These are phyloP conservation scores for Trididemnum miniatum DNA, from an alignment of 23 tunicate genomes.

Conservation along the genomic window DNA sequence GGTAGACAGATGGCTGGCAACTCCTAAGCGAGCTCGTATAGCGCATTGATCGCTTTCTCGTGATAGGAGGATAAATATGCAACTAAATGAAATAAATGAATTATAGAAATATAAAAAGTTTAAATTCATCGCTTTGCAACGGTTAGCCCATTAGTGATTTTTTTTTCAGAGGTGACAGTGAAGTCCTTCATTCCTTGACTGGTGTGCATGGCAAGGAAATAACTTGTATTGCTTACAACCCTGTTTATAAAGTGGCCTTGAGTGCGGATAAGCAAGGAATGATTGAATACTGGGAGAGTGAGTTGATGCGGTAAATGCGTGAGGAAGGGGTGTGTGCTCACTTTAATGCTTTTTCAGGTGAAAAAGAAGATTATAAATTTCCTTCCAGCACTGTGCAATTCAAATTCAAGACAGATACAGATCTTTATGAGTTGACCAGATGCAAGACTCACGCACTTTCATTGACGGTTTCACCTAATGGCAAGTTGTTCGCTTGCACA, in stretches of 20 bases:
- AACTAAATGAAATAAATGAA: too few species aligned
- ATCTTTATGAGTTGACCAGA: conserved; percentile 79
- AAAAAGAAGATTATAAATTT: conserved; percentile 62
- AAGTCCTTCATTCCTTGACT: conserved; percentile 37
- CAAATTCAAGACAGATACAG: conserved; percentile 88
- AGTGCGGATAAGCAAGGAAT: conserved; percentile 87
- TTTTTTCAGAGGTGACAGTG: conserved; percentile 46
- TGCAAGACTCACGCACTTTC: conserved; percentile 71
- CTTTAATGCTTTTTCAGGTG: conserved; percentile 45
- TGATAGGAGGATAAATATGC: too few species aligned
- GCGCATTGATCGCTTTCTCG: too few species aligned
- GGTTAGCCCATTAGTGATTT: too few species aligned
- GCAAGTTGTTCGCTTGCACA: conserved; percentile 59
- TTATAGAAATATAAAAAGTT: too few species aligned
- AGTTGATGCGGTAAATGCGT: too few species aligned
- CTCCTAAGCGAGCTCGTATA: too few species aligned
- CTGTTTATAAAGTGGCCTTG: conserved; percentile 56
- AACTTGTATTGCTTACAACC: conserved; percentile 53
- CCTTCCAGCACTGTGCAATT: conserved; percentile 59
- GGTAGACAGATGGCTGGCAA: too few species aligned
- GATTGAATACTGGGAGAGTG: conserved; percentile 86
- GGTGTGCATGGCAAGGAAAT: conserved; percentile 46
- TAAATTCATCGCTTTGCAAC: too few species aligned
- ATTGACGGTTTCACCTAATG: conserved; percentile 62
- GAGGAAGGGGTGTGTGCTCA: too few species aligned